Evolutionary conservation across 2,113 vertebrate species (phyloP), one percentile per base, ranked within the genome.

Genomic region (Hydropotes inermis): DNA sequence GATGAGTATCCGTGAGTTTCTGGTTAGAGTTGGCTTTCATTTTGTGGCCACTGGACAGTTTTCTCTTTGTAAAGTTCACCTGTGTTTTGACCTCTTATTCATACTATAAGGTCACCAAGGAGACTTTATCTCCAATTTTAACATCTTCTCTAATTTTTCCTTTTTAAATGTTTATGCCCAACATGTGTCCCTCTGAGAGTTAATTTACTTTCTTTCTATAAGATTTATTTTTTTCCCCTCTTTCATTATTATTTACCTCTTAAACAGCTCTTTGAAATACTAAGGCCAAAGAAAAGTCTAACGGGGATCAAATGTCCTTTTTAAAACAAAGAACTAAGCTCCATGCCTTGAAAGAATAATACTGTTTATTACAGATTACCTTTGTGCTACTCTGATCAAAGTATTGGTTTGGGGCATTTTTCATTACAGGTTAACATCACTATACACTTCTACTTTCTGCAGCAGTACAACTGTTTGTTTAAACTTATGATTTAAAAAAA

Each of bases 271-370:
- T 93, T 95, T 58, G 70, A 60, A 96, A 91, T 89, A 78, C 86
- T 45, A 95, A 92, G 16, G 45, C 30, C 81, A 93, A 81, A 60
- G 52, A 36, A 86, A 90, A 92, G 91, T 87, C 60, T 76, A 93
- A 95, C 4, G 9, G 17, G 67, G 14, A 93, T 74, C 74, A 96
- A 94, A 84, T 43, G 64, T 83, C 47, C 28, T 90, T 82, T 95
- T 70, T 43, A 94, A 94, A 93, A 79, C 17, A 88, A 93, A 94
- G 30, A 57, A 57, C 47, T 96, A 52, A 95, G 8, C 60, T 55
- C 23, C 76, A 55, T 43, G n/a, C 15, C 70, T 97, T 64, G 27
- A 95, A 95, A 92, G 50, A 95, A 89, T 45, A 94, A n/a, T 78
- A 93, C 55, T 5, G n/a, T 67, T 83, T 94, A 87, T 47, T 91